Conservation (phyloP, 2,797 vertebrate genomes). For the Onychomys torridus region DNA sequence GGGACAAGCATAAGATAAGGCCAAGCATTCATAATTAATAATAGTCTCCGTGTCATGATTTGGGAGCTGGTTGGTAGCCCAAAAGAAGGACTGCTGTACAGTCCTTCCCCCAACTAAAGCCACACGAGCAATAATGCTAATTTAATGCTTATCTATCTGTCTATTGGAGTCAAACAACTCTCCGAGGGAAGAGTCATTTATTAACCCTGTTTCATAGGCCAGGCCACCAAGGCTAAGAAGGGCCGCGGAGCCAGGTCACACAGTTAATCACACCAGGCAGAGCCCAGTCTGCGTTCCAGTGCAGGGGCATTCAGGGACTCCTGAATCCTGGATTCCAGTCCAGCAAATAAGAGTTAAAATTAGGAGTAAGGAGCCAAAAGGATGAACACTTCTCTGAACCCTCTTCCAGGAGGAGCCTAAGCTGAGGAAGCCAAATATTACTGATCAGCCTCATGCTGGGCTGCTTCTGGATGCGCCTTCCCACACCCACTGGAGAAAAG, state of each 20-base stretch:
- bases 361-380: slow-evolving; percentile 33
- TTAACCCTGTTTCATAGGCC: slow-evolving; percentile 23
- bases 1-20: not conserved
- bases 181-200: not conserved
- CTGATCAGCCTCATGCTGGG: not conserved
- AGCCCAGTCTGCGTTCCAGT: not conserved
- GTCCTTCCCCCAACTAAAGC: not conserved
- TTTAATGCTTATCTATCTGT: not conserved
- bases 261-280: not conserved
- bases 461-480: not conserved
- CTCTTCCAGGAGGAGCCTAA: slow-evolving; percentile 10
- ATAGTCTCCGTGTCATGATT: not conserved
- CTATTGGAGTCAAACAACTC: slow-evolving; percentile 11
- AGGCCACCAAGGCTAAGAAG: not conserved
- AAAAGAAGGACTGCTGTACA: not conserved
- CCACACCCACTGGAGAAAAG: not conserved
- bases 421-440: slow-evolving; percentile 10
- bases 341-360: not conserved
- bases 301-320: not conserved
- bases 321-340: slow-evolving; percentile 19
- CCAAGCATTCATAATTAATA: not conserved
- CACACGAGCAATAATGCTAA: not conserved
- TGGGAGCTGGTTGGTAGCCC: not conserved
- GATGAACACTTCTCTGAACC: not conserved
- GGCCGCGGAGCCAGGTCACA: not conserved